Evolutionary conservation across 2,113 vertebrate genomes (phyloP).

Genomic region (Leptodactylus fuscus): DNA sequence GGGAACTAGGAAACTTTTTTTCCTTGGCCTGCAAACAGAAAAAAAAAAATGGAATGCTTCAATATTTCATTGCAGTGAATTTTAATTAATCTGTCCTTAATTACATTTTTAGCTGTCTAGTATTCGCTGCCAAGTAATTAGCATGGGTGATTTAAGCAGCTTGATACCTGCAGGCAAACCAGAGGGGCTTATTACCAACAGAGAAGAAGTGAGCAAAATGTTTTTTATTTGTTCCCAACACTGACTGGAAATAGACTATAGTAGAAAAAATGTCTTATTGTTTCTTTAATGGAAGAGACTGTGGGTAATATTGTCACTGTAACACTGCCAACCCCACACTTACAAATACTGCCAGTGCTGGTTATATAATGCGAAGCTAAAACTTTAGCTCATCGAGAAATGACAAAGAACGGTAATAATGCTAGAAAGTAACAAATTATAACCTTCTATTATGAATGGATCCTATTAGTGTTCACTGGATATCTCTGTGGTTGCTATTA

Average conservation of each 20-base stretch:
- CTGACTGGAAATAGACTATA: slow-evolving; percentile 11
- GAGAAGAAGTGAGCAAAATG: slow-evolving; percentile 24
- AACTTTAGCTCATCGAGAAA: slow-evolving; percentile 17
- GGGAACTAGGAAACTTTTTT: not conserved
- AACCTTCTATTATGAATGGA: not conserved
- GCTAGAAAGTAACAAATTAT: not conserved
- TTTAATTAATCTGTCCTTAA: slow-evolving; percentile 48
- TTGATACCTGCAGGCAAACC: slow-evolving; percentile 52
- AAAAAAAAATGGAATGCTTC: not conserved
- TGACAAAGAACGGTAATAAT: slow-evolving; percentile 17
- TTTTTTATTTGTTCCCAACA: slow-evolving; percentile 13
- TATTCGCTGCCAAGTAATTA: slow-evolving; percentile 48
- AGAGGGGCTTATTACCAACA: slow-evolving; percentile 15
- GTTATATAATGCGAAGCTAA: slow-evolving; percentile 27
- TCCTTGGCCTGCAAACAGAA: not conserved
- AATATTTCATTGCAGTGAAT: slow-evolving; percentile 36
- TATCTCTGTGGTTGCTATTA: no score
- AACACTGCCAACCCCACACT: not conserved
- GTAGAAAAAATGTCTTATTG: slow-evolving; percentile 16
- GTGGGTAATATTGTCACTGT: slow-evolving; percentile 28
- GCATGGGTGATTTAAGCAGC: slow-evolving; percentile 45
- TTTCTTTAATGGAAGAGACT: slow-evolving; percentile 37
- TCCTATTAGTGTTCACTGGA: no score
- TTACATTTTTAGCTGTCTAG: slow-evolving; percentile 33
- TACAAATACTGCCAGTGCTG: slow-evolving; percentile 31